phyloP scores from a whole-genome alignment of 2,888 invertebrate species.

The Notocelia uddmanniana region DNA sequence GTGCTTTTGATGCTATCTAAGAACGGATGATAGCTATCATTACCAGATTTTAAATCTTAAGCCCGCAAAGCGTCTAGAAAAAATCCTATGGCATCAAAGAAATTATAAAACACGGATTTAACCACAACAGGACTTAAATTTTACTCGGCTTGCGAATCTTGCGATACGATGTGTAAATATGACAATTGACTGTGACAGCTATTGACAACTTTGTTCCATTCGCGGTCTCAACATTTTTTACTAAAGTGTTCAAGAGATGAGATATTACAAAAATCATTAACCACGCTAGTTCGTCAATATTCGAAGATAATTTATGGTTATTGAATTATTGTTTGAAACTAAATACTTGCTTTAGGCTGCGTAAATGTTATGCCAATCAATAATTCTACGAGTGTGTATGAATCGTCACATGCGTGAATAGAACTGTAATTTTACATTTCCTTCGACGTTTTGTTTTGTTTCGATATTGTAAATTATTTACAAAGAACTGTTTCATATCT shows the following conservation, averaged over 20 bases:
- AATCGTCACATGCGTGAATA: constrained; percentile 10
- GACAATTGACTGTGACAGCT: not conserved
- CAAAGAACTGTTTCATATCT: not conserved
- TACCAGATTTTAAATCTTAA: not conserved
- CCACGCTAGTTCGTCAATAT: not conserved
- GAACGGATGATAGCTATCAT: not conserved
- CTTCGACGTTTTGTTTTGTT: constrained; percentile 3
- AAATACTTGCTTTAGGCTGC: too few relatives aligned
- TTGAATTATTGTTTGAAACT: not conserved
- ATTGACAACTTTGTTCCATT: not conserved
- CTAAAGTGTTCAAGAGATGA: too few relatives aligned
- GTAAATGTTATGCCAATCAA: too few relatives aligned
- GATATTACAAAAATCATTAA: not conserved
- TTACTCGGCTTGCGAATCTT: too few relatives aligned
- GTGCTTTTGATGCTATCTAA: not conserved
- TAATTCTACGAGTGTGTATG: not conserved
- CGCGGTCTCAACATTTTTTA: too few relatives aligned
- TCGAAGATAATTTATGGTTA: not conserved
- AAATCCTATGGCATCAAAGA: not conserved
- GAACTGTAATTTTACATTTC: not conserved
- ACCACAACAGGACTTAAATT: too few relatives aligned
- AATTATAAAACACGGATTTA: not conserved
- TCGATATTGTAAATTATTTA: not conserved
- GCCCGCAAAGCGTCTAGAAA: not conserved
- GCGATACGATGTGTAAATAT: not conserved